A percentile compares a stretch with the other conserved stretches of the same genome.
These are phyloP conservation scores for Mycetomoellerius zeteki DNA, from an alignment of 1,140 invertebrate genomes.

Conservation along the genomic window DNA sequence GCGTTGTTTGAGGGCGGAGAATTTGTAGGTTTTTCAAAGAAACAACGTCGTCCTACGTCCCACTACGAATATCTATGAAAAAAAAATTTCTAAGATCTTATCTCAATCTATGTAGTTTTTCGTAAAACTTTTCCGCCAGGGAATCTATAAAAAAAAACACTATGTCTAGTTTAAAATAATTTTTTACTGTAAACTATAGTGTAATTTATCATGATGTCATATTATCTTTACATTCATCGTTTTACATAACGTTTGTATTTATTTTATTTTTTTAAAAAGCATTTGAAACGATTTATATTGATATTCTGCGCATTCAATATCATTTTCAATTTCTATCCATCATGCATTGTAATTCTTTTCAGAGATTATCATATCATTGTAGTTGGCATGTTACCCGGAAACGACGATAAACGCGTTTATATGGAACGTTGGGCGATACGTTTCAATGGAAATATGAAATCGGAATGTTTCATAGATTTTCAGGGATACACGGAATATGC, in stretches of 20 bases:
- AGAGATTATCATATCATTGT: slow-evolving; percentile 77
- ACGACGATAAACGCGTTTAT: slow-evolving; percentile 71
- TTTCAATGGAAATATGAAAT: slow-evolving; percentile 76
- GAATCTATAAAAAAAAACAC: too few relatives aligned
- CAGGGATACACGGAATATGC: slow-evolving; percentile 79
- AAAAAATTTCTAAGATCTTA: too few relatives aligned
- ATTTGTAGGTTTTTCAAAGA: too few relatives aligned
- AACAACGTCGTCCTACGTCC: too few relatives aligned
- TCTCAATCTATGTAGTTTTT: too few relatives aligned
- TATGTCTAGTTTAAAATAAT: too few relatives aligned
- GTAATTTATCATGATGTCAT: not conserved
- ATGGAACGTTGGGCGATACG: slow-evolving; percentile 78
- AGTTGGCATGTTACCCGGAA: slow-evolving; percentile 77
- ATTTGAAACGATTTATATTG: not conserved
- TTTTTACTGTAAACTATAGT: too few relatives aligned
- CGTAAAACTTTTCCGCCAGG: too few relatives aligned
- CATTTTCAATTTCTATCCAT: not conserved
- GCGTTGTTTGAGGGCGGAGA: too few relatives aligned
- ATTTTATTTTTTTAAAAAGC: not conserved
- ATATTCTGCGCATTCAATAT: not conserved
- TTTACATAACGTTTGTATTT: too few relatives aligned
- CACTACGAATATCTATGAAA: too few relatives aligned
- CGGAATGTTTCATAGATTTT: slow-evolving; percentile 78
- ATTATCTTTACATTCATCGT: not conserved
- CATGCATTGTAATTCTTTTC: not conserved